These are phyloP conservation scores for Terrapene triunguis DNA, from an alignment of 2,113 vertebrate genomes.

Conservation along the genomic window DNA sequence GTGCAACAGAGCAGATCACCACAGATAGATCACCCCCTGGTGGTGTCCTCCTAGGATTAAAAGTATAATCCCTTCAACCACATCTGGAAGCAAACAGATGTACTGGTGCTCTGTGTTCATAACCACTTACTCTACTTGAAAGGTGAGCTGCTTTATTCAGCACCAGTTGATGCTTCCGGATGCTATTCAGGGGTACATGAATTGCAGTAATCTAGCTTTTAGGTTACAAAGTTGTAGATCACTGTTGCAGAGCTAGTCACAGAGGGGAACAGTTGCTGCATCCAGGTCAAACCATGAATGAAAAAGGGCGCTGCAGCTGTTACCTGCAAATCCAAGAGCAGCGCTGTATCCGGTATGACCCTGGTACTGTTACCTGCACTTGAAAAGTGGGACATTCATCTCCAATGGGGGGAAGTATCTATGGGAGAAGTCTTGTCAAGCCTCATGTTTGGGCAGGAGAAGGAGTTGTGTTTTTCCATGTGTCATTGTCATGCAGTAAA, in stretches of 20 bases:
- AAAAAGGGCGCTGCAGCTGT: neutral
- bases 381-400: neutral
- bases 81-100: neutral
- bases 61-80: neutral
- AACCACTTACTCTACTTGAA: neutral
- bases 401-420: neutral
- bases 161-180: neutral
- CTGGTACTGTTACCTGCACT: neutral
- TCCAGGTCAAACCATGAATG: neutral
- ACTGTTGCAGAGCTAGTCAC: neutral
- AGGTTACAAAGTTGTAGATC: neutral
- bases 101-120: neutral
- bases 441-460: neutral
- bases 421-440: neutral
- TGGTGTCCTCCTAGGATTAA: neutral
- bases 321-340: neutral
- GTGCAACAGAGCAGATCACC: neutral
- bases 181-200: neutral
- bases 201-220: neutral
- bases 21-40: neutral
- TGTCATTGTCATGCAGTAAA: neutral
- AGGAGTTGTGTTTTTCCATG: neutral
- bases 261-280: neutral
- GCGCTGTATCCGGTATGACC: neutral
- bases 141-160: neutral